phyloP scores from a whole-genome alignment of 2,888 invertebrate genomes.

The Drosophila niveifrons region DNA sequence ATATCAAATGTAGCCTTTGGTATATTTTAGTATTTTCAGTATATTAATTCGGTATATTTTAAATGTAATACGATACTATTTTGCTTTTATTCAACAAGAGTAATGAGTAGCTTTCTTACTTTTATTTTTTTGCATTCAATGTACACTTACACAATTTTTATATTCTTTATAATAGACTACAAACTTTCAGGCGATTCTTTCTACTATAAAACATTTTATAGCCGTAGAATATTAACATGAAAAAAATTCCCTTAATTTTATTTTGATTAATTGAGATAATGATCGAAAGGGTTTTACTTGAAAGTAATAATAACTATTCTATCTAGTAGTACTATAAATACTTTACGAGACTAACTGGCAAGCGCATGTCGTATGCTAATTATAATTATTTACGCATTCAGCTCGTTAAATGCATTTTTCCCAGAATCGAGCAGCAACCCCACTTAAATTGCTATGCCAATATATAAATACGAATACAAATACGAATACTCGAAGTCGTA shows the following conservation, averaged over 20 bases:
- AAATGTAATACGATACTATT: no score
- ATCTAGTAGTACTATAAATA: background rate
- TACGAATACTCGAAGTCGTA: conserved; percentile 1
- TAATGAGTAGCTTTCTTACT: no score
- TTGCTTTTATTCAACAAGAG: no score
- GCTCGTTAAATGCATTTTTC: conserved; percentile 19
- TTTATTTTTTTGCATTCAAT: no score
- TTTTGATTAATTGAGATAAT: background rate
- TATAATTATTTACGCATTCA: conserved; percentile 18
- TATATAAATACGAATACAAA: background rate
- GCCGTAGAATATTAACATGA: background rate
- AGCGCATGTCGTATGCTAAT: conserved; percentile 45
- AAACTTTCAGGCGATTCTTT: no score
- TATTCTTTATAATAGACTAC: no score
- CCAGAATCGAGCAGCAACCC: conserved; percentile 19
- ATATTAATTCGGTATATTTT: no score
- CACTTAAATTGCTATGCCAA: conserved; percentile 17
- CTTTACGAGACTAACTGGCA: background rate
- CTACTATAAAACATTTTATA: no score
- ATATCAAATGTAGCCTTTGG: no score
- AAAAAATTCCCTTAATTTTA: background rate
- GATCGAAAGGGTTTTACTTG: conserved; percentile 3
- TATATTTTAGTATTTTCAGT: no score
- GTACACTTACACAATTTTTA: background rate
- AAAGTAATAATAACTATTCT: background rate